phyloP scores from a whole-genome alignment of 2,113 vertebrate species.

The Tricholaema leucomelas region DNA sequence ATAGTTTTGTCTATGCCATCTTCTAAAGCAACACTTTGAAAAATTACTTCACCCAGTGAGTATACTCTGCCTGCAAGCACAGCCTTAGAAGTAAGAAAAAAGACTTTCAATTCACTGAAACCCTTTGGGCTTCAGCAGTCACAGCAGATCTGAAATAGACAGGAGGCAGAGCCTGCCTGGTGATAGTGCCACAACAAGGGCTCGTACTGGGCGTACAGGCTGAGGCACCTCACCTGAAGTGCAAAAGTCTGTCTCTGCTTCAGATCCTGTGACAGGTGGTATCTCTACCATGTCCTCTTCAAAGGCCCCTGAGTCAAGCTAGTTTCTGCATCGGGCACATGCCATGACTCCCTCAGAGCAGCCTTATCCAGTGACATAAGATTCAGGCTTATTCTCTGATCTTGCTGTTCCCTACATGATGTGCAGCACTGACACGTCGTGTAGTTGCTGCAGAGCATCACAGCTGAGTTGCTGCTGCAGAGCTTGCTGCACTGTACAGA shows the following conservation, averaged over 20 bases:
- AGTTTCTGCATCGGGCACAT: background rate
- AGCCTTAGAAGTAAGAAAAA: background rate
- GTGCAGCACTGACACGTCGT: background rate
- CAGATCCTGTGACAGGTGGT: background rate
- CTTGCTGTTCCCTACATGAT: background rate
- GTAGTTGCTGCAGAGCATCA: background rate
- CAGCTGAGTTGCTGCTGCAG: fast-evolving
- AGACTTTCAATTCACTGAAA: background rate
- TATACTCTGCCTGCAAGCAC: background rate
- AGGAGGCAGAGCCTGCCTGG: background rate
- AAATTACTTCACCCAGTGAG: background rate
- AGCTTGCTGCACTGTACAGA: background rate
- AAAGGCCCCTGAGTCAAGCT: background rate
- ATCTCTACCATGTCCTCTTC: background rate
- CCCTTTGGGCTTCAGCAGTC: background rate
- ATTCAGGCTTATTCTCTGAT: background rate
- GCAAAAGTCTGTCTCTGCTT: background rate
- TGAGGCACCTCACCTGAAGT: background rate
- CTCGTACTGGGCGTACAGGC: fast-evolving
- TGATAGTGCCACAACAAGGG: fast-evolving
- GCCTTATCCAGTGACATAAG: background rate
- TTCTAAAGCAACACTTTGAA: background rate
- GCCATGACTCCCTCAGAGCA: background rate
- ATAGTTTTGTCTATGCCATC: background rate
- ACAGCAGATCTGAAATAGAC: fast-evolving